Evolutionary conservation across 2,888 invertebrate genomes (phyloP).

Genomic region (Cordylochernes scorpioides): DNA sequence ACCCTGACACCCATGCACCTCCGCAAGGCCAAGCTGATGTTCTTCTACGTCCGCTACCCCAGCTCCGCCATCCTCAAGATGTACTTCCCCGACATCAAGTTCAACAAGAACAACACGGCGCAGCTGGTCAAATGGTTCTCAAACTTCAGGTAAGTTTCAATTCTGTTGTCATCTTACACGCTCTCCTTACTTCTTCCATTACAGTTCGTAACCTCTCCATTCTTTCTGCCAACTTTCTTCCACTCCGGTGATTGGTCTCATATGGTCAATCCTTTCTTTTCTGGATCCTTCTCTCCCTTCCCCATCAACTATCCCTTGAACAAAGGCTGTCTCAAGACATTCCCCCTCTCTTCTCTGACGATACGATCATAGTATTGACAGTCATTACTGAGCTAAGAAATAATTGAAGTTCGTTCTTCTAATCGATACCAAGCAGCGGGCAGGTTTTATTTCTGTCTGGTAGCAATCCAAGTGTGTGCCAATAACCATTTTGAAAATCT

Average conservation of each 20-base stretch:
- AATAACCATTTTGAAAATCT: no score
- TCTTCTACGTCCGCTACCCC: constrained; percentile 99
- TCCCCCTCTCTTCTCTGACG: constrained; percentile 3
- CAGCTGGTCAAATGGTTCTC: constrained; percentile 99
- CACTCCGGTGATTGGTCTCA: constrained; percentile 10
- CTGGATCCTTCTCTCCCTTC: constrained; percentile 1
- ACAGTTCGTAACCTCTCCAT: no score
- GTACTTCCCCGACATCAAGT: constrained; percentile 99
- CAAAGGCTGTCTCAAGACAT: constrained; percentile 3
- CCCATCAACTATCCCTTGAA: constrained; percentile 1
- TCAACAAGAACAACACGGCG: constrained; percentile 99
- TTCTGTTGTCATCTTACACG: neutral
- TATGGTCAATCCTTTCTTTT: constrained; percentile 4
- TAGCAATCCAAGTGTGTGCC: no score
- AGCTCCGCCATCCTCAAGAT: constrained; percentile 95
- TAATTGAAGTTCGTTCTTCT: no score
- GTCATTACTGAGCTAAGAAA: no score
- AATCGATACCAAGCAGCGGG: no score
- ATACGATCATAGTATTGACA: no score
- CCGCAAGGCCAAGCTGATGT: constrained; percentile 99
- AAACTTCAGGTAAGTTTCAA: constrained; percentile 72
- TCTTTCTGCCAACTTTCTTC: no score
- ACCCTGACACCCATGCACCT: constrained; percentile 98
- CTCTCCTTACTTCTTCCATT: neutral
- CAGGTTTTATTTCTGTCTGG: no score